phyloP scores from a whole-genome alignment of 1,140 invertebrate genomes.

The Papilio glaucus region DNA sequence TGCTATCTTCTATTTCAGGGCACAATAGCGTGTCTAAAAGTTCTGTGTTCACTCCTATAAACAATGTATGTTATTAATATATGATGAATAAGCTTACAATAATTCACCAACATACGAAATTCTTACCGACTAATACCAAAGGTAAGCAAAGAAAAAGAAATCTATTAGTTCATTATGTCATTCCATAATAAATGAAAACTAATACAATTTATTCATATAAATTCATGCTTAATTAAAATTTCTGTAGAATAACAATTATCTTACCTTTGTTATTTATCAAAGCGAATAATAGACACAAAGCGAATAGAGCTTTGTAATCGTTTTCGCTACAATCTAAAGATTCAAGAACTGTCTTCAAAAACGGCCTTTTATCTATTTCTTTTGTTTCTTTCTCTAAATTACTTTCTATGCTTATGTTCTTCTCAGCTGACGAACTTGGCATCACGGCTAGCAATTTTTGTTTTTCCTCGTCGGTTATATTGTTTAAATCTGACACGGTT shows the following conservation, averaged over 20 bases:
- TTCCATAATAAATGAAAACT: conserved; percentile 38
- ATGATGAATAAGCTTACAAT: conserved; percentile 30
- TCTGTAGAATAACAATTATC: conserved; percentile 43
- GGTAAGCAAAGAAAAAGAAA: conserved; percentile 60
- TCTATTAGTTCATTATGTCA: conserved; percentile 46
- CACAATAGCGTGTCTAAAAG: conserved; percentile 69
- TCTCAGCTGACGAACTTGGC: conserved; percentile 64
- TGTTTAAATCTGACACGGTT: conserved; percentile 78
- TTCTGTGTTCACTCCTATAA: conserved; percentile 75
- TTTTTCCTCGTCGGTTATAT: conserved; percentile 97
- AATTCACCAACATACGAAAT: conserved; percentile 33
- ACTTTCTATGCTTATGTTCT: conserved; percentile 56
- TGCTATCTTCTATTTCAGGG: conserved; percentile 61
- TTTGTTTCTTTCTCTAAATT: conserved; percentile 74
- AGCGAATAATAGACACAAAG: conserved; percentile 96
- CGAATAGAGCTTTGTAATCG: conserved; percentile 97
- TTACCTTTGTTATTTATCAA: conserved; percentile 96
- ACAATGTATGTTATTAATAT: conserved; percentile 37
- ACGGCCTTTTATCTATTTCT: conserved; percentile 88
- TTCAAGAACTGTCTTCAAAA: conserved; percentile 94
- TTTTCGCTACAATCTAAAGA: conserved; percentile 94
- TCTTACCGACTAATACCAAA: conserved; percentile 75
- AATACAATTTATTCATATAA: conserved; percentile 31
- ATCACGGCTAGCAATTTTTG: conserved; percentile 86
- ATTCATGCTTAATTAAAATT: conserved; percentile 26